Conservation (phyloP, 2,113 vertebrate genomes). For the Accipiter virgatus region DNA sequence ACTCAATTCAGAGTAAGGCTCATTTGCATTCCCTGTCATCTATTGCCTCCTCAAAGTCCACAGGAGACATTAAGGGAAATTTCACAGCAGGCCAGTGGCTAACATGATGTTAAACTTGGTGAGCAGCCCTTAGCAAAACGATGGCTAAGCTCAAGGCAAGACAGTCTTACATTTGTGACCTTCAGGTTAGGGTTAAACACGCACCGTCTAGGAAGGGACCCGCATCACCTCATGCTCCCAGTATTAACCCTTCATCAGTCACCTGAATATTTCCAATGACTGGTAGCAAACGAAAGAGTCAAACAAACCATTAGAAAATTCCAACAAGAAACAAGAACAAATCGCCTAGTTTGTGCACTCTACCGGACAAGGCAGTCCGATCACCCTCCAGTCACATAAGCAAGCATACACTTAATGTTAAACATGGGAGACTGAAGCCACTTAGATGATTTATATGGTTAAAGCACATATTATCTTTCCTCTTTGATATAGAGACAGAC, state of each 20-base stretch:
- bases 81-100: neutral
- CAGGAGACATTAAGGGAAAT: neutral
- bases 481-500: neutral
- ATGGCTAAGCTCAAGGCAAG: neutral
- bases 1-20: too few relatives aligned
- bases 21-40: neutral
- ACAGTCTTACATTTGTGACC: neutral
- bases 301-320: neutral
- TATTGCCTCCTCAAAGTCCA: neutral
- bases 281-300: neutral
- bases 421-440: neutral
- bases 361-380: neutral
- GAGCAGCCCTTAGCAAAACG: neutral
- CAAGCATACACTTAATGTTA: neutral
- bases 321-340: neutral
- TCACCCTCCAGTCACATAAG: neutral
- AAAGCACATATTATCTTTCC: neutral
- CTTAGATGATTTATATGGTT: neutral
- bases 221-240: neutral
- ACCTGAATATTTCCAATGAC: neutral
- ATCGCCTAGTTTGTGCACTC: rapidly evolving
- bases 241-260: neutral
- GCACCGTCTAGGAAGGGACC: neutral
- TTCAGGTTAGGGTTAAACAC: neutral
- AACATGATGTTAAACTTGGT: neutral